Conservation (phyloP, 2,888 invertebrate genomes). For the Meta bourneti region DNA sequence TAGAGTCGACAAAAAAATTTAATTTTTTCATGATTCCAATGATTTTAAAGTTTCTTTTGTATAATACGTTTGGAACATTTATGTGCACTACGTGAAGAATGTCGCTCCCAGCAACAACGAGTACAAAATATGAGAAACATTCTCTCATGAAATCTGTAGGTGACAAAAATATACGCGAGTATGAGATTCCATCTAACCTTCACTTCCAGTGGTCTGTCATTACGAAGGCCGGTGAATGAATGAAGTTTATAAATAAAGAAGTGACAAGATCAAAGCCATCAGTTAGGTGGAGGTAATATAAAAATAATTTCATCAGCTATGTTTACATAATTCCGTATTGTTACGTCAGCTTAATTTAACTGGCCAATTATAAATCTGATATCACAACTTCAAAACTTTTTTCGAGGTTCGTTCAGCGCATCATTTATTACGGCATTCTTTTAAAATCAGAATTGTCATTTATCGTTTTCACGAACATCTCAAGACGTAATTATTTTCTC, state of each 20-base stretch:
- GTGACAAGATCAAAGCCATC: slow-evolving; percentile 2
- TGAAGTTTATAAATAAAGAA: not conserved
- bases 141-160: not conserved
- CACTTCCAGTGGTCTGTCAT: not conserved
- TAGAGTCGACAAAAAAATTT: too few species aligned
- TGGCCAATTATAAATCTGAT: too few species aligned
- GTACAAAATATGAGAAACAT: not conserved
- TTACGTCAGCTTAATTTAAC: not conserved
- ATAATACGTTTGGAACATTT: too few species aligned
- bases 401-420: too few species aligned
- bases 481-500: too few species aligned
- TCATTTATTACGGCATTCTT: too few species aligned
- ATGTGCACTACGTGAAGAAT: too few species aligned
- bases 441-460: too few species aligned
- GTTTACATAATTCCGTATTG: not conserved
- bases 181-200: not conserved
- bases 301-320: not conserved
- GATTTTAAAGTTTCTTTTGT: too few species aligned
- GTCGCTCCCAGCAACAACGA: not conserved
- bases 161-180: not conserved
- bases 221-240: not conserved
- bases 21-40: too few species aligned
- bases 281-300: slow-evolving; percentile 2
- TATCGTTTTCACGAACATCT: too few species aligned
- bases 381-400: too few species aligned